Evolutionary conservation across 2,797 vertebrate species (phyloP).

Genomic region (Pipistrellus nathusii): DNA sequence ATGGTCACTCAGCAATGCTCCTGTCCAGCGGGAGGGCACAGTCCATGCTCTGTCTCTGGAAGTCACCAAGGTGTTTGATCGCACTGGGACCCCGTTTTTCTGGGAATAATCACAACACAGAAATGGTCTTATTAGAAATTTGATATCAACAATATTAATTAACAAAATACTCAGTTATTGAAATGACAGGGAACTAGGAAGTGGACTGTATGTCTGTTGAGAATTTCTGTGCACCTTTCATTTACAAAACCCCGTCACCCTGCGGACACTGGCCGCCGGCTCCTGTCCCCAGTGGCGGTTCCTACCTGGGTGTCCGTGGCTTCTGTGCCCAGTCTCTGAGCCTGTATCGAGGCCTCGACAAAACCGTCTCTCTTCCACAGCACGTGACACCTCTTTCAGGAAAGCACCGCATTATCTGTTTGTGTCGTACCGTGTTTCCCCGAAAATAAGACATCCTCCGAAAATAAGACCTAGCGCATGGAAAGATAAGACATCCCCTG

Average conservation of each 20-base stretch:
- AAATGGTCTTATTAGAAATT: constrained; percentile 49
- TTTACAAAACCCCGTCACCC: background rate
- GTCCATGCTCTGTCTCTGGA: background rate
- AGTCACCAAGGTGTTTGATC: background rate
- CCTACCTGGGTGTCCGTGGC: background rate
- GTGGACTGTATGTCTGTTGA: background rate
- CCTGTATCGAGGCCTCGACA: background rate
- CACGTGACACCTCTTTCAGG: background rate
- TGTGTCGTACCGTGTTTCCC: background rate
- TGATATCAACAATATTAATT: constrained; percentile 42
- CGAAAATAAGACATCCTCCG: too few relatives aligned
- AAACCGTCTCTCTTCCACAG: background rate
- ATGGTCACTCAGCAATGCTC: background rate
- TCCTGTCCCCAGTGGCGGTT: background rate
- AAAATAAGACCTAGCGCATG: too few relatives aligned
- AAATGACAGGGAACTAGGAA: background rate
- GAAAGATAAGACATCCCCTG: too few relatives aligned
- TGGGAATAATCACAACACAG: constrained; percentile 4
- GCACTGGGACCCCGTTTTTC: background rate
- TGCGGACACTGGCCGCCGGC: background rate
- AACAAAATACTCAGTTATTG: constrained; percentile 1
- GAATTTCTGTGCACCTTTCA: background rate
- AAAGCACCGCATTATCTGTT: background rate
- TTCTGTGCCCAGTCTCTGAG: background rate
- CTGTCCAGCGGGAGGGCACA: background rate